Evolutionary conservation across 2,797 vertebrate genomes (phyloP).

Genomic region (Periophthalmus magnuspinnatus): DNA sequence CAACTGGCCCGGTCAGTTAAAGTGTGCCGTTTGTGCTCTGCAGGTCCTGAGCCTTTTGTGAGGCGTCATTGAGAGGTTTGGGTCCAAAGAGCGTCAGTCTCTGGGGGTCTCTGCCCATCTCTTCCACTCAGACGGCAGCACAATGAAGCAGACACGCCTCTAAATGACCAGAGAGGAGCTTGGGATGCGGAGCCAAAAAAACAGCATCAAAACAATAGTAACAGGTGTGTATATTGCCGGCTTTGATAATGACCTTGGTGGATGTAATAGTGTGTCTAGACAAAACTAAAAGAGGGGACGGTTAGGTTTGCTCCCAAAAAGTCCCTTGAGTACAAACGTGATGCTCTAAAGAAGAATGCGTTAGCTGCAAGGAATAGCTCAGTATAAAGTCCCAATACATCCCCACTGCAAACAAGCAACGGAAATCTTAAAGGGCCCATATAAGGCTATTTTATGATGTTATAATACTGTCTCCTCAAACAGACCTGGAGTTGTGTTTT

Average conservation of each 20-base stretch:
- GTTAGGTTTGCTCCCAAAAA: slow-evolving; percentile 49
- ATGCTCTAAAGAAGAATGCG: slow-evolving; percentile 36
- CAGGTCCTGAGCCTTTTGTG: slow-evolving; percentile 55
- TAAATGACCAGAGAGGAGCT: slow-evolving; percentile 68
- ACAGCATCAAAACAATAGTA: slow-evolving; percentile 70
- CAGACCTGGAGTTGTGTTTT: too few species aligned
- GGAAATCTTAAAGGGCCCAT: not conserved
- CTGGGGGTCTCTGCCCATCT: slow-evolving; percentile 62
- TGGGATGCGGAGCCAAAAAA: slow-evolving; percentile 67
- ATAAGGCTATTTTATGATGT: too few species aligned
- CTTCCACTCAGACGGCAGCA: slow-evolving; percentile 64
- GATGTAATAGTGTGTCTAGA: slow-evolving; percentile 72
- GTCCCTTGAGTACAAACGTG: slow-evolving; percentile 37
- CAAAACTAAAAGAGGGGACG: slow-evolving; percentile 61
- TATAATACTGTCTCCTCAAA: too few species aligned
- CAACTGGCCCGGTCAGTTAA: slow-evolving; percentile 54
- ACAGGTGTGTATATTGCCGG: slow-evolving; percentile 73
- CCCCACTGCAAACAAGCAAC: not conserved
- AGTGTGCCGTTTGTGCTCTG: slow-evolving; percentile 55
- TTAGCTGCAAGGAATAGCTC: slow-evolving; percentile 25
- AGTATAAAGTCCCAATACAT: slow-evolving; percentile 1
- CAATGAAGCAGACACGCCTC: slow-evolving; percentile 74
- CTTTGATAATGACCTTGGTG: slow-evolving; percentile 73
- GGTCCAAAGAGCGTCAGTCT: slow-evolving; percentile 58
- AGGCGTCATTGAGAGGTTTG: slow-evolving; percentile 68